A percentile compares a stretch with the other conserved stretches of the same genome.
These are phyloP conservation scores for Calameuta idolon DNA, from an alignment of 2,888 invertebrate species.

Conservation along the genomic window DNA sequence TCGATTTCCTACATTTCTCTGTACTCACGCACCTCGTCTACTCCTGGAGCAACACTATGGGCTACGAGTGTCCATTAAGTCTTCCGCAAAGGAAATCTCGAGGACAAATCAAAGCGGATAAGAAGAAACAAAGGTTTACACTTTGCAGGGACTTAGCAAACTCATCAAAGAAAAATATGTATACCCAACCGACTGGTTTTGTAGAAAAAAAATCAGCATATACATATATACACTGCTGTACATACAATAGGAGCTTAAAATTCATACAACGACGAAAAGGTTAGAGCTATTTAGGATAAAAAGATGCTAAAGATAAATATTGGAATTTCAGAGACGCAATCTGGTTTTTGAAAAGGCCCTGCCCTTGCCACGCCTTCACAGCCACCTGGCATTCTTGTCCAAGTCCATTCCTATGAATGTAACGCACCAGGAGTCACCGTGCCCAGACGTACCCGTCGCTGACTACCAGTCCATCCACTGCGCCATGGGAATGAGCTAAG, in stretches of 20 bases:
- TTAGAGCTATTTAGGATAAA: not conserved
- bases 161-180: not conserved
- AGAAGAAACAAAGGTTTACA: not conserved
- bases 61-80: not conserved
- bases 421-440: not conserved
- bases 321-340: not conserved
- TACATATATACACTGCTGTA: not conserved
- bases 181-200: not conserved
- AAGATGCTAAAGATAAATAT: not conserved
- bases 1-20: slow-evolving; percentile 14
- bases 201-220: not conserved
- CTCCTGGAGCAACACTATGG: not conserved
- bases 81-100: not conserved
- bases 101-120: not conserved
- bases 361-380: slow-evolving; percentile 10
- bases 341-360: not conserved
- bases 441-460: not conserved
- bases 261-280: not conserved
- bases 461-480: not conserved
- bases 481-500: not conserved
- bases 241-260: not conserved
- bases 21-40: slow-evolving; percentile 3
- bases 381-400: slow-evolving; percentile 6
- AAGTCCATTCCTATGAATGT: not conserved
- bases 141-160: not conserved